Conservation (phyloP, 2,888 invertebrate genomes). For the Heteropelma amictum region DNA sequence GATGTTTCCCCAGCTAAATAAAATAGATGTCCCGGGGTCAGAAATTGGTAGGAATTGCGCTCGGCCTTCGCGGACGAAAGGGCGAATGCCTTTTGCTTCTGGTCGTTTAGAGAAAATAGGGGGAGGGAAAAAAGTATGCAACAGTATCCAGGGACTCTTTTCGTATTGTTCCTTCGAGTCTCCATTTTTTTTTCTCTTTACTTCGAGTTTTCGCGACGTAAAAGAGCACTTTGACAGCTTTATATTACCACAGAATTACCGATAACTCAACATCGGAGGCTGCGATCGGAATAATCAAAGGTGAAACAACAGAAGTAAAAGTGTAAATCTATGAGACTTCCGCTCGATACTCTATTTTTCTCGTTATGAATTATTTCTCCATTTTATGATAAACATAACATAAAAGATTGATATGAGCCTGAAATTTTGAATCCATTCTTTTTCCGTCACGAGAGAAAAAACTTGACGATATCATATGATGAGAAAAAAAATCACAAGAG, state of each 20-base stretch:
- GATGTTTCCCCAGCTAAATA: constrained; percentile 73
- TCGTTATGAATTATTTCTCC: no score
- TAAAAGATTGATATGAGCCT: no score
- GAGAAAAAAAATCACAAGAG: no score
- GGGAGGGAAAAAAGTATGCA: constrained; percentile 24
- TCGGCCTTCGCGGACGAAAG: constrained; percentile 52
- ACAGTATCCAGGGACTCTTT: constrained; percentile 57
- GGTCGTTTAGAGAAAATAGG: constrained; percentile 48
- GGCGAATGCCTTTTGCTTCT: constrained; percentile 33
- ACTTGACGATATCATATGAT: no score
- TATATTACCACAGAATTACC: constrained; percentile 44
- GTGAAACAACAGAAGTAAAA: not conserved
- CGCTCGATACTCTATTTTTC: no score
- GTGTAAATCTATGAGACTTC: no score
- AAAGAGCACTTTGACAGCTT: constrained; percentile 44
- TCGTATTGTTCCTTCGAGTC: constrained; percentile 55
- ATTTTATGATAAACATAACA: no score
- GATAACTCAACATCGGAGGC: not conserved
- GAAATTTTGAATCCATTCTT: no score
- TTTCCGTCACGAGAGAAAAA: no score
- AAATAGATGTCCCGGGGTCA: constrained; percentile 75
- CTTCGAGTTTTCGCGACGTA: constrained; percentile 17
- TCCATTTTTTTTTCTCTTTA: not conserved
- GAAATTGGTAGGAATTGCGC: constrained; percentile 75
- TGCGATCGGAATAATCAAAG: constrained; percentile 3